phyloP scores from a whole-genome alignment of 2,888 invertebrate species.

The Stenchaetothrips biformis region DNA sequence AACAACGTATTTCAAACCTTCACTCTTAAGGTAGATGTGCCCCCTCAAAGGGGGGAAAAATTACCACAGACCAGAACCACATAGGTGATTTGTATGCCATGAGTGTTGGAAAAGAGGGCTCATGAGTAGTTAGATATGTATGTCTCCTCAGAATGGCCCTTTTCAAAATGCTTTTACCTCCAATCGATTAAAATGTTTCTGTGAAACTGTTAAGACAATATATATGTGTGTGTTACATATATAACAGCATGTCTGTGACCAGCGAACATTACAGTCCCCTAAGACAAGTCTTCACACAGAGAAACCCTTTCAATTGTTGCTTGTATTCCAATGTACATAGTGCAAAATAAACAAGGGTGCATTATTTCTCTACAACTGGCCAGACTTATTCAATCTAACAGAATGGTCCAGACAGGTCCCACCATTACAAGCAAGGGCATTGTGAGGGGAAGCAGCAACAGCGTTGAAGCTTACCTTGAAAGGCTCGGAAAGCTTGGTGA shows the following conservation, averaged over 20 bases:
- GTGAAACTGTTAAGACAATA: neutral
- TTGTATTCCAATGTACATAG: neutral
- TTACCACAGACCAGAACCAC: no score
- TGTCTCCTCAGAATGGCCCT: neutral
- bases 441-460: neutral
- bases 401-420: neutral
- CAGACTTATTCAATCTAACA: neutral
- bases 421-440: no score
- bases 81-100: neutral
- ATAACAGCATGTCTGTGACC: no score
- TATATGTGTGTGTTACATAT: neutral
- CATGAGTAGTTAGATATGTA: neutral
- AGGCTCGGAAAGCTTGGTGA: constrained; percentile 58
- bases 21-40: no score
- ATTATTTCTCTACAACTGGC: neutral
- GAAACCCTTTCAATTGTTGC: neutral
- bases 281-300: neutral
- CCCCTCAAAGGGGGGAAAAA: no score
- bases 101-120: neutral
- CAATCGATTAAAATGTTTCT: neutral
- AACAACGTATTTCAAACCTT: no score
- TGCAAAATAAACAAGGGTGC: neutral
- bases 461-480: constrained; percentile 57
- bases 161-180: neutral
- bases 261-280: neutral